phyloP scores from a whole-genome alignment of 1,140 invertebrate species.

The Portunus trituberculatus region DNA sequence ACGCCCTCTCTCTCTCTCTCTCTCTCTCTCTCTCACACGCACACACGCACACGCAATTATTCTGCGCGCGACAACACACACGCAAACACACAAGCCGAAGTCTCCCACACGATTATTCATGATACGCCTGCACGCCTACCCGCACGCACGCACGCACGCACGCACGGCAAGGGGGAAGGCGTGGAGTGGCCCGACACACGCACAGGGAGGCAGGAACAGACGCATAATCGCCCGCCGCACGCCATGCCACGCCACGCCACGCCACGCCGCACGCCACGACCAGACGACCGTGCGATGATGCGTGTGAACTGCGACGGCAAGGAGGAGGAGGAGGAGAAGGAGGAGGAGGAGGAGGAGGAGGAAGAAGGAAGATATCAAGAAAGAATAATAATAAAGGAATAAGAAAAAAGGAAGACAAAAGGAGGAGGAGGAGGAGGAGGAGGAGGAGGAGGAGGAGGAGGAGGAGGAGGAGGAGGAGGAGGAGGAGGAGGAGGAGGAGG shows the following conservation, averaged over 20 bases:
- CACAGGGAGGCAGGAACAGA: not conserved
- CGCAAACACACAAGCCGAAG: not conserved
- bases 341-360: not conserved
- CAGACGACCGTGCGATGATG: not conserved
- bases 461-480: too few species aligned
- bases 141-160: not conserved
- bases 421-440: too few species aligned
- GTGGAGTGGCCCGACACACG: not conserved
- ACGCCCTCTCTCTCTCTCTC: not conserved
- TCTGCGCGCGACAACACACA: not conserved
- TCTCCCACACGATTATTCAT: not conserved
- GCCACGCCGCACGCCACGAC: not conserved
- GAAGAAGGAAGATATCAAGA: not conserved
- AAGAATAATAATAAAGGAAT: too few species aligned
- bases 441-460: too few species aligned
- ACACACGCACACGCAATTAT: not conserved
- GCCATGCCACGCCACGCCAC: not conserved
- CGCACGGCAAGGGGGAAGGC: not conserved
- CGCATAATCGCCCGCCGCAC: not conserved
- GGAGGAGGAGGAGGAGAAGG: not conserved
- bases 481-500: too few species aligned
- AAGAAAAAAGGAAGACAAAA: too few species aligned
- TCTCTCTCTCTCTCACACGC: not conserved
- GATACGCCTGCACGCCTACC: not conserved
- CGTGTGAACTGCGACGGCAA: not conserved